These are phyloP conservation scores for Mellivora capensis DNA, from an alignment of 2,113 vertebrate genomes.

Conservation along the genomic window DNA sequence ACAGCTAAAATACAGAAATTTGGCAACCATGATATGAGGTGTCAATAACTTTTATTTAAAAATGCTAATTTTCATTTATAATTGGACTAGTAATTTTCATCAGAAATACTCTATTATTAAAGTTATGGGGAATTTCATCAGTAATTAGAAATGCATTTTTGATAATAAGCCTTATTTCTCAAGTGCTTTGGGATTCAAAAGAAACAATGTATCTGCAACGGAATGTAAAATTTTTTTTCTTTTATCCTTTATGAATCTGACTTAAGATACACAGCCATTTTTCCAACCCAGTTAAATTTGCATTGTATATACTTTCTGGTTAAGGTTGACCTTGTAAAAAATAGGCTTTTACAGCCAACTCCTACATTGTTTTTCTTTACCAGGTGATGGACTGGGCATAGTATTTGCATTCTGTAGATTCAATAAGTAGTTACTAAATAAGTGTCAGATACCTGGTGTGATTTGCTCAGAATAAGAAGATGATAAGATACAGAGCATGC, in stretches of 20 bases:
- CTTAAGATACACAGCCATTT: background rate
- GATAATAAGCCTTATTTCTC: background rate
- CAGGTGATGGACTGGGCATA: background rate
- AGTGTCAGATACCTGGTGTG: background rate
- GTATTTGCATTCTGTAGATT: background rate
- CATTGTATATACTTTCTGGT: background rate
- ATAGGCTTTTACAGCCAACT: background rate
- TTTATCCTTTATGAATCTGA: background rate
- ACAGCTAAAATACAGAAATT: background rate
- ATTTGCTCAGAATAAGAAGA: background rate
- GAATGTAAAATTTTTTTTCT: background rate
- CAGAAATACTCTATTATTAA: background rate
- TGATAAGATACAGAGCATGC: background rate
- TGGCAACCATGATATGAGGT: background rate
- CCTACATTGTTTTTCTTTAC: background rate
- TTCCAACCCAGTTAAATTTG: background rate
- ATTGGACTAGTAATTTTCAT: background rate
- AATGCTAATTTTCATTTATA: background rate
- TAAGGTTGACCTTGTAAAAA: background rate
- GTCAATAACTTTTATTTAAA: background rate
- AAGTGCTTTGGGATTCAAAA: background rate
- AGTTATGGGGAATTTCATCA: background rate
- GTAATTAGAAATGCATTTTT: background rate
- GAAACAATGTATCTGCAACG: background rate
- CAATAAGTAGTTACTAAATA: background rate